phyloP scores from a whole-genome alignment of 2,888 invertebrate genomes.

The Oscheius sp. region DNA sequence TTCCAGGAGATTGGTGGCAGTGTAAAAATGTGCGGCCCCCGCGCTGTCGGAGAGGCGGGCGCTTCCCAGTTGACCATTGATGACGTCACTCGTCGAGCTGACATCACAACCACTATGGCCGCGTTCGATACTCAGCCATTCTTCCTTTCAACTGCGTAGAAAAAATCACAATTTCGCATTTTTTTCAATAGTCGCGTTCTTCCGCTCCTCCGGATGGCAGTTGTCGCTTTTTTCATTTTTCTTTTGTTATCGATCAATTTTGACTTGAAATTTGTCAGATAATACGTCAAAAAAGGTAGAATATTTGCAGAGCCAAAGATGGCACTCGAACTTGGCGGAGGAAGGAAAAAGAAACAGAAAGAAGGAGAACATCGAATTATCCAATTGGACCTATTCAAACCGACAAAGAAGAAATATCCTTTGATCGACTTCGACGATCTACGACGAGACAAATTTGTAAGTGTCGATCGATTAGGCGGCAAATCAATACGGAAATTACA shows the following conservation, averaged over 20 bases:
- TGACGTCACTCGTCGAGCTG: constrained; percentile 29
- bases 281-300: neutral
- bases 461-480: constrained; percentile 7
- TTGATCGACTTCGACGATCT: constrained; percentile 32
- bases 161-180: constrained; percentile 28
- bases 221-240: constrained; percentile 10
- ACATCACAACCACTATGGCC: neutral
- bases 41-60: constrained; percentile 19
- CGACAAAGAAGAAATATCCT: constrained; percentile 38
- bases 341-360: constrained; percentile 28
- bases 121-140: constrained; percentile 30
- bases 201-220: neutral
- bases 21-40: constrained; percentile 28
- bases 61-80: constrained; percentile 28
- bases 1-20: constrained; percentile 12
- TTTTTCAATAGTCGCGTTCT: constrained; percentile 7
- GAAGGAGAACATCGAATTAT: constrained; percentile 23
- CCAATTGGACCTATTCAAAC: constrained; percentile 35
- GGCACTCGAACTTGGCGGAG: constrained; percentile 28
- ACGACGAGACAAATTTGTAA: constrained; percentile 22
- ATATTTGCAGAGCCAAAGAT: neutral
- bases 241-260: constrained; percentile 1
- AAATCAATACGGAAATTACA: constrained; percentile 8
- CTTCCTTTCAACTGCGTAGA: constrained; percentile 18
- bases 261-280: neutral